Evolutionary conservation across 2,113 vertebrate species (phyloP).

Genomic region (Phaethon lepturus): DNA sequence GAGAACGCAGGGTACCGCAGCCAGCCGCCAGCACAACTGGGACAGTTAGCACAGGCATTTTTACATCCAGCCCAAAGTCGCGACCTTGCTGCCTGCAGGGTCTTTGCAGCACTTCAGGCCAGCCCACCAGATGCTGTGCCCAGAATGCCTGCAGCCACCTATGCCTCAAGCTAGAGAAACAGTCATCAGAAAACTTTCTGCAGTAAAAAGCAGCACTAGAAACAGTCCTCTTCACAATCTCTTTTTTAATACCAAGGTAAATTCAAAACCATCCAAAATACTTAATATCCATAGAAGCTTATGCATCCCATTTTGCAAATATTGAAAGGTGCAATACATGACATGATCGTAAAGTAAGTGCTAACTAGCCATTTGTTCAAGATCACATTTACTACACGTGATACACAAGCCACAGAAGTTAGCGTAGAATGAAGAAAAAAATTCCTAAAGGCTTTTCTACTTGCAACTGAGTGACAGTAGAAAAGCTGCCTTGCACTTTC

Average conservation of each 20-base stretch:
- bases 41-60: neutral
- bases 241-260: neutral
- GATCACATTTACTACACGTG: fast-evolving
- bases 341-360: neutral
- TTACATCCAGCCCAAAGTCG: neutral
- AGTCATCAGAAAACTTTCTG: neutral
- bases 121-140: neutral
- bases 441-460: neutral
- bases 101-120: neutral
- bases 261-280: neutral
- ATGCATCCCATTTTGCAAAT: neutral
- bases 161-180: neutral
- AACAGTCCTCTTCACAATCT: neutral
- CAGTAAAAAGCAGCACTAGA: neutral
- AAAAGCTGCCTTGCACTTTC: neutral
- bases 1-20: neutral
- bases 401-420: neutral
- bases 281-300: neutral
- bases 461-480: neutral
- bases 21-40: neutral
- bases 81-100: neutral
- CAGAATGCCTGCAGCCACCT: neutral
- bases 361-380: neutral
- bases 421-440: neutral
- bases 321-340: neutral